phyloP scores from a whole-genome alignment of 2,113 vertebrate species.

The Ivindomyrus marchei region DNA sequence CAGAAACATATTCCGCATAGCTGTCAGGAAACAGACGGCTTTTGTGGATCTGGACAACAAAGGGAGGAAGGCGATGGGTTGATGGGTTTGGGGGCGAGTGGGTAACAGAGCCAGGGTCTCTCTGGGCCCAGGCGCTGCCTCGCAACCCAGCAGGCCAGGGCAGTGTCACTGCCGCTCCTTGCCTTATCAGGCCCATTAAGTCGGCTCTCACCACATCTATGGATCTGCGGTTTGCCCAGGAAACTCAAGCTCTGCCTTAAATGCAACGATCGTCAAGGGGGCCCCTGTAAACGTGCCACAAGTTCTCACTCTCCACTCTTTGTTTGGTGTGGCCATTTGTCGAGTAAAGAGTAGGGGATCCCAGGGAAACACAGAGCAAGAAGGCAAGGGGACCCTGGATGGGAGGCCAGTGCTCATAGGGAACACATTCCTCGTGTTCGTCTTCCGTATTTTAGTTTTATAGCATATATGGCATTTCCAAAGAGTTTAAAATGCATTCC shows the following conservation, averaged over 20 bases:
- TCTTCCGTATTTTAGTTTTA: background rate
- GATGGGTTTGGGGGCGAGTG: background rate
- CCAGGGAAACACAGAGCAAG: background rate
- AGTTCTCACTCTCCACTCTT: background rate
- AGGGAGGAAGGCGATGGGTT: slow-evolving; percentile 10
- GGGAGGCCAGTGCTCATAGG: background rate
- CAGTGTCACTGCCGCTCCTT: background rate
- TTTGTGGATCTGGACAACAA: background rate
- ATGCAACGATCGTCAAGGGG: background rate
- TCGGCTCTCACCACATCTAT: background rate
- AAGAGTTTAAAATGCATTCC: background rate
- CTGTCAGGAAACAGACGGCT: slow-evolving; percentile 19
- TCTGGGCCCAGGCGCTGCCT: background rate
- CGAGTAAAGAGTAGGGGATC: background rate
- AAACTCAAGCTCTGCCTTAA: background rate
- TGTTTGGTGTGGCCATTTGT: background rate
- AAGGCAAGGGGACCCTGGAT: background rate
- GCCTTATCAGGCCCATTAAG: background rate
- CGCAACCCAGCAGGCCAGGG: background rate
- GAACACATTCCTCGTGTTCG: background rate
- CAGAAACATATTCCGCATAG: slow-evolving; percentile 4
- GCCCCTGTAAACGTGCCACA: background rate
- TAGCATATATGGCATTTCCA: background rate
- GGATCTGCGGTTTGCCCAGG: background rate
- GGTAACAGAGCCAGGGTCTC: background rate